Percentiles rank a stretch among this genome's conserved stretches.
phyloP scores from a whole-genome alignment of 2,797 vertebrate genomes.

The Meda fulgida region DNA sequence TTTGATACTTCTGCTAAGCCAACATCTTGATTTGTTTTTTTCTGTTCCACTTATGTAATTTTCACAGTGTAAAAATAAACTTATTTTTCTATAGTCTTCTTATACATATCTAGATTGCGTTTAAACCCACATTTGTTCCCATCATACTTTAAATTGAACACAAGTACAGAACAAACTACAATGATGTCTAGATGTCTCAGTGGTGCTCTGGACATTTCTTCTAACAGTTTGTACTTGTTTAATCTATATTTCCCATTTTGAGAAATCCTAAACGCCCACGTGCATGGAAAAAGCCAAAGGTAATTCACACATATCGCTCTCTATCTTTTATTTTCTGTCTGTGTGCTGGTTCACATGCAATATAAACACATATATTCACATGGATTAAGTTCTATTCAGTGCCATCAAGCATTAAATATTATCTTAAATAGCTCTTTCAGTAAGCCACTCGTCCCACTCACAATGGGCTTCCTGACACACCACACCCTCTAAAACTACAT shows the following conservation, averaged over 20 bases:
- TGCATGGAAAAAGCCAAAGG: not conserved
- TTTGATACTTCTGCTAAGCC: not conserved
- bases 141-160: not conserved
- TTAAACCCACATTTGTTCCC: not conserved
- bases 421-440: constrained; percentile 51
- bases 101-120: not conserved
- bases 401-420: constrained; percentile 55
- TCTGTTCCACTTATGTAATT: not conserved
- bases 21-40: not conserved
- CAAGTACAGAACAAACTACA: not conserved
- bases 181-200: not conserved
- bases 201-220: not conserved
- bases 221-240: constrained; percentile 1
- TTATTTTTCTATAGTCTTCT: not conserved
- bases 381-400: constrained; percentile 41
- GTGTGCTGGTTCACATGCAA: not conserved
- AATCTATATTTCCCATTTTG: constrained; percentile 1
- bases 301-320: not conserved
- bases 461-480: constrained; percentile 42
- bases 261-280: not conserved
- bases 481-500: constrained; percentile 37
- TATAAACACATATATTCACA: constrained; percentile 5
- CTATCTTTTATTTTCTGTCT: not conserved
- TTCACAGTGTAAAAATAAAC: not conserved
- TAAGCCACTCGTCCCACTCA: constrained; percentile 46